Evolutionary conservation across 1,140 invertebrate genomes (phyloP).

Genomic region (Dinoponera quadriceps): DNA sequence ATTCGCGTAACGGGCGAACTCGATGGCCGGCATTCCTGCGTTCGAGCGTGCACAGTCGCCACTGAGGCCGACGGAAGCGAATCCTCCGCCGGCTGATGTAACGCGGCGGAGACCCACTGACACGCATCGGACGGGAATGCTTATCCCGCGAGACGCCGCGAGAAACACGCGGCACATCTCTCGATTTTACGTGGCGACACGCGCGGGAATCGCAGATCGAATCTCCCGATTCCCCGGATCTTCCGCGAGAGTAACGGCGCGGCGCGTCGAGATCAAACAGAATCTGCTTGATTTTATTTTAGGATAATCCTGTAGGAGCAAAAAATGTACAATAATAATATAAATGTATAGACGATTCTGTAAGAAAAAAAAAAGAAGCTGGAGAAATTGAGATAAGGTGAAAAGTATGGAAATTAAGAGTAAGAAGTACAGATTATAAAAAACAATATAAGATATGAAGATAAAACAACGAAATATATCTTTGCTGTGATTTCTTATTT

Average conservation of each 20-base stretch:
- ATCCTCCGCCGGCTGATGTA: conserved; percentile 79
- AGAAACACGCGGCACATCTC: conserved; percentile 25
- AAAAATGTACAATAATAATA: no score
- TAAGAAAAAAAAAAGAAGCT: no score
- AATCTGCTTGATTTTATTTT: no score
- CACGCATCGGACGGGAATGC: conserved; percentile 74
- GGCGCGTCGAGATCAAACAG: not conserved
- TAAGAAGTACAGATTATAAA: no score
- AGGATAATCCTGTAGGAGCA: no score
- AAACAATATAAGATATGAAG: no score
- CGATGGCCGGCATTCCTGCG: conserved; percentile 62
- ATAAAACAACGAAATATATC: no score
- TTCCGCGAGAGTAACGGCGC: conserved; percentile 14
- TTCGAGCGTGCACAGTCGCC: conserved; percentile 50
- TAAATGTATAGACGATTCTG: no score
- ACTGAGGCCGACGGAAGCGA: conserved; percentile 70
- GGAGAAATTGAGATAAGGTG: no score
- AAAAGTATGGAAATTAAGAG: no score
- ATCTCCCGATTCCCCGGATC: not conserved
- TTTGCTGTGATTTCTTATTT: no score
- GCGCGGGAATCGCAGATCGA: not conserved
- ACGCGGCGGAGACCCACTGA: conserved; percentile 80
- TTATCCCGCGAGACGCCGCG: conserved; percentile 49
- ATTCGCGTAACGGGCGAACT: conserved; percentile 52
- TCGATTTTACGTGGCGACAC: not conserved